Percentiles rank a stretch among this genome's conserved stretches.
These are phyloP conservation scores for Fabriciana adippe DNA, from an alignment of 2,888 invertebrate species.

Conservation along the genomic window DNA sequence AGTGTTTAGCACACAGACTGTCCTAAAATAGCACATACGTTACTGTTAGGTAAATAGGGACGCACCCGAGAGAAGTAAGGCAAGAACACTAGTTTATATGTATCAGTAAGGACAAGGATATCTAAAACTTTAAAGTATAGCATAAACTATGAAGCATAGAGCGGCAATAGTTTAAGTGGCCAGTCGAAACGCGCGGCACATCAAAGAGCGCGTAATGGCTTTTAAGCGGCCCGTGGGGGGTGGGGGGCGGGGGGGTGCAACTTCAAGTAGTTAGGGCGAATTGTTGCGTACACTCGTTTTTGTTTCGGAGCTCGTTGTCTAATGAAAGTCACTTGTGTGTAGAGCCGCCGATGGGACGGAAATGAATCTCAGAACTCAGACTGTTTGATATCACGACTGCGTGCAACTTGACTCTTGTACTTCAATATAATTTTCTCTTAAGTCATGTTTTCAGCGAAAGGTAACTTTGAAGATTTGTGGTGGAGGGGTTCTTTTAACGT, in stretches of 20 bases:
- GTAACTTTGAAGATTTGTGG: not conserved
- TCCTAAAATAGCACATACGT: no score
- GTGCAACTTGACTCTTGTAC: constrained; percentile 23
- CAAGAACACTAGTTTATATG: no score
- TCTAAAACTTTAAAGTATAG: constrained; percentile 7
- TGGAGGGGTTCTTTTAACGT: not conserved
- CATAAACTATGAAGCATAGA: constrained; percentile 6
- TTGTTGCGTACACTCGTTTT: constrained; percentile 56
- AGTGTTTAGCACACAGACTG: no score
- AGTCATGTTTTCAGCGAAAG: constrained; percentile 1
- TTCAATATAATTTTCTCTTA: constrained; percentile 21
- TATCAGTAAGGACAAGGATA: no score
- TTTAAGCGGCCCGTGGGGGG: constrained; percentile 61
- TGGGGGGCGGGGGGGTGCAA: constrained; percentile 33
- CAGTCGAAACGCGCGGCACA: constrained; percentile 69
- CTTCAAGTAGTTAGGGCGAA: constrained; percentile 62
- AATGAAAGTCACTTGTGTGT: constrained; percentile 62
- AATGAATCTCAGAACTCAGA: constrained; percentile 31
- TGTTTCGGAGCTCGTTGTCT: constrained; percentile 59
- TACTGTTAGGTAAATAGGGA: no score
- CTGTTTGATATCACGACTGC: constrained; percentile 40
- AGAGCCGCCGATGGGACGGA: constrained; percentile 37
- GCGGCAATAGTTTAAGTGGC: constrained; percentile 68
- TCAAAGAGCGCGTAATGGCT: constrained; percentile 75
- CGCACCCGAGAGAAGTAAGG: no score